Conservation (phyloP, 2,113 vertebrate species). For the Charadrius vociferus region DNA sequence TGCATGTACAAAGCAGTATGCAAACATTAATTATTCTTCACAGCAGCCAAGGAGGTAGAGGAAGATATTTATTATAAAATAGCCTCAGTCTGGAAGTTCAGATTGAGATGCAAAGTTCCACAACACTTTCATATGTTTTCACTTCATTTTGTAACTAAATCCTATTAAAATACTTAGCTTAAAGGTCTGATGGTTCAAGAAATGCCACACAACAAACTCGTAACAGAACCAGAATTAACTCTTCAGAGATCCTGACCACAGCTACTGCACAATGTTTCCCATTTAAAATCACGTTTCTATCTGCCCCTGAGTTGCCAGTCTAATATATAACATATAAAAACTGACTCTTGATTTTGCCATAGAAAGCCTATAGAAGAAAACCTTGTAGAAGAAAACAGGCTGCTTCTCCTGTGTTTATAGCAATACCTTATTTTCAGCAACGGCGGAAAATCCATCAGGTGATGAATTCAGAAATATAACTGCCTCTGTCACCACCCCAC, state of each 20-base stretch:
- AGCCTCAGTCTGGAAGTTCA: neutral
- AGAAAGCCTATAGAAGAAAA: neutral
- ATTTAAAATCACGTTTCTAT: neutral
- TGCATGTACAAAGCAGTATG: neutral
- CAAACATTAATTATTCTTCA: constrained; percentile 16
- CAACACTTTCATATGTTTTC: neutral
- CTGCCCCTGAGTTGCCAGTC: neutral
- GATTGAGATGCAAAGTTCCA: neutral
- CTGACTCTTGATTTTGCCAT: neutral
- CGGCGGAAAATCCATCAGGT: neutral
- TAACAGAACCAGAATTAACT: neutral
- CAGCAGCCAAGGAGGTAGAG: neutral
- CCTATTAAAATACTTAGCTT: neutral
- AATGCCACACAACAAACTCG: neutral
- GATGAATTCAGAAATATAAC: neutral
- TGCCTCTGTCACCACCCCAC: neutral
- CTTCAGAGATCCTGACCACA: neutral
- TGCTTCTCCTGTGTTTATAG: neutral
- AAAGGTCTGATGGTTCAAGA: neutral
- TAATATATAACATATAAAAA: neutral
- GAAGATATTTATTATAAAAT: neutral
- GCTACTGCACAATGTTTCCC: neutral
- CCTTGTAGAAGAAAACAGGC: neutral
- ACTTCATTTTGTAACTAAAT: neutral
- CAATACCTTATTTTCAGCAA: neutral